Base-by-base conservation (phyloP, 2,888 invertebrate genomes). In the Leptinotarsa juncta region DNA sequence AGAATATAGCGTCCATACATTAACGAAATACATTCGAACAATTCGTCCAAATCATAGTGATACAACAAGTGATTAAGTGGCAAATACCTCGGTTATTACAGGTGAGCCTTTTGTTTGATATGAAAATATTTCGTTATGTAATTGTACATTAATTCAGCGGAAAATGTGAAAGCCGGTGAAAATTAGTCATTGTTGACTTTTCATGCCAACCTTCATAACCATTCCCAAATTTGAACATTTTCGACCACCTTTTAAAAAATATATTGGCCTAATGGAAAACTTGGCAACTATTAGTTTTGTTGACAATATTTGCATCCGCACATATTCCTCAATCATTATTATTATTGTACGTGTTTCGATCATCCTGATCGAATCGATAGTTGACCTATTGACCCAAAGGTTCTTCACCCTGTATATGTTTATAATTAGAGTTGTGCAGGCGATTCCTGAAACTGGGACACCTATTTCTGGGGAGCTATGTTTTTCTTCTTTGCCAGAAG, bases 381-480 rank as follows among this genome's bases (percentile, higher is more conserved):
- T 62, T 79, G 77, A 77, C 79, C 79, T 74, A 77, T 72, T 79
- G 75, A 79, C 79, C 77, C 70, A 50, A 55, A 49, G 68, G 71
- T 75, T 73, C 53, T 75, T 77, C 71, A 78, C 65, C 72, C 73
- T 70, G 42, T 42, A 62, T 68, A 68, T 57, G 51, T 62, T n/a
- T 71, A 66, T 65, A 57, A 69, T 51, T 70, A 32, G 73, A 57
- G 57, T 42, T 12, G 20, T 67, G 71, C 71, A 55, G 71, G 20
- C 62, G 73, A 15, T 18, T 69, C 48, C 42, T 20, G 50, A n/a
- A 50, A 53, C 51, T 62, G n/a, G 42, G n/a, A 42, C 62, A 16
- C 32, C 62, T 62, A 42, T 32, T 62, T 42, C 15, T 62, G n/a
- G 16, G 42, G 1, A 62, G 42, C 12, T n/a, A 14, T 20, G 57